phyloP scores from a whole-genome alignment of 2,113 vertebrate genomes.

The Hippoglossus stenolepis region DNA sequence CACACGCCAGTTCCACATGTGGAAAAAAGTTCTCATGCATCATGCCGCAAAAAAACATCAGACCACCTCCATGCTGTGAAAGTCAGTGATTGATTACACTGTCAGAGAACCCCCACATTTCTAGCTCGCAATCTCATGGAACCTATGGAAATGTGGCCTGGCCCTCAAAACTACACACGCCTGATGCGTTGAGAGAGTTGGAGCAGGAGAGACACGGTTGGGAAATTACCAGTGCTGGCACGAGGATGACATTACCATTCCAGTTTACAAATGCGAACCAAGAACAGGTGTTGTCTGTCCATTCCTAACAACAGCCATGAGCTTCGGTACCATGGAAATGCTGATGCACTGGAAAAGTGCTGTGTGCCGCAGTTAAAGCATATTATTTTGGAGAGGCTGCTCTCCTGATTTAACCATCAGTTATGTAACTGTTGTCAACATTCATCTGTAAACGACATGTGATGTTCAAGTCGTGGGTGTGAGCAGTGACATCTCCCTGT shows the following conservation, averaged over 20 bases:
- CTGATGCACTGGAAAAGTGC: constrained; percentile 71
- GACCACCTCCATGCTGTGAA: constrained; percentile 56
- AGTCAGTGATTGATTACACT: constrained; percentile 67
- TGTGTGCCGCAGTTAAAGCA: constrained; percentile 35
- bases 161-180: not conserved
- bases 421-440: constrained; percentile 35
- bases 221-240: constrained; percentile 45
- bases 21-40: constrained; percentile 70
- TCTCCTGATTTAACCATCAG: constrained; percentile 39
- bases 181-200: constrained; percentile 33
- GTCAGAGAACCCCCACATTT: constrained; percentile 49
- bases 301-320: constrained; percentile 54
- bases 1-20: constrained; percentile 68
- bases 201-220: constrained; percentile 10
- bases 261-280: constrained; percentile 59
- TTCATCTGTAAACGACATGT: constrained; percentile 22
- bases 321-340: constrained; percentile 64
- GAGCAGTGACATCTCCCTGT: not conserved
- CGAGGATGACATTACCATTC: constrained; percentile 37
- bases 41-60: constrained; percentile 54
- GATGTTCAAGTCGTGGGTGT: constrained; percentile 22
- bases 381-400: constrained; percentile 57
- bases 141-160: constrained; percentile 44
- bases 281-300: constrained; percentile 69
- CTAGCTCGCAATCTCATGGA: constrained; percentile 30